A percentile compares a stretch with the other conserved stretches of the same genome.
phyloP scores from a whole-genome alignment of 1,140 invertebrate genomes.

The Atopsyche davidsoni region DNA sequence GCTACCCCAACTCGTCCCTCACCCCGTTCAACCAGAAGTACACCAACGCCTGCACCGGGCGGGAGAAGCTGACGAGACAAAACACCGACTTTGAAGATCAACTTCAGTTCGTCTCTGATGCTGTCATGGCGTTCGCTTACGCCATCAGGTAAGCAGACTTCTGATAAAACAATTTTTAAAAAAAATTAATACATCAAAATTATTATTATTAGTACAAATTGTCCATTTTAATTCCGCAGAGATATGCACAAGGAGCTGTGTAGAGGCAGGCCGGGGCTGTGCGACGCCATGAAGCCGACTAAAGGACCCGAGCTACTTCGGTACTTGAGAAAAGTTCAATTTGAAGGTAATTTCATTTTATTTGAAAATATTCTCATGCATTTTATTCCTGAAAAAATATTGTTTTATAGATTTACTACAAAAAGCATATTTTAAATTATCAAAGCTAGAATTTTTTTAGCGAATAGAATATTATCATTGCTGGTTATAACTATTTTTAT shows the following conservation, averaged over 20 bases:
- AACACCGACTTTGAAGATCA: conserved; percentile 84
- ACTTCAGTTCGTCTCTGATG: conserved; percentile 88
- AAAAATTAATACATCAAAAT: neutral
- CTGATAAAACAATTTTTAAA: neutral
- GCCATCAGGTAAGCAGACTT: conserved; percentile 64
- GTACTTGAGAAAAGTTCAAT: conserved; percentile 77
- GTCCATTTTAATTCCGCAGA: conserved; percentile 40
- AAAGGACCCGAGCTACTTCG: conserved; percentile 77
- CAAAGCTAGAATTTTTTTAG: too few relatives aligned
- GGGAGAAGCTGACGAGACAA: conserved; percentile 62
- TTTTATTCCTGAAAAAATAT: too few relatives aligned
- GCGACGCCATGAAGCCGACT: conserved; percentile 80
- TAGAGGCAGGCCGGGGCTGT: conserved; percentile 64
- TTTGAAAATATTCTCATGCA: too few relatives aligned
- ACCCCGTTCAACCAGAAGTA: conserved; percentile 80
- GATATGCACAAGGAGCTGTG: conserved; percentile 82
- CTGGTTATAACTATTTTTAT: too few relatives aligned
- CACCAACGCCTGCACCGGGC: conserved; percentile 59
- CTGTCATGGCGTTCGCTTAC: conserved; percentile 85
- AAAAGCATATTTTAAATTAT: too few relatives aligned
- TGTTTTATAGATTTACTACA: too few relatives aligned
- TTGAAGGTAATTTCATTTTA: conserved; percentile 66
- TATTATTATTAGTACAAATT: neutral
- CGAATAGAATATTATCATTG: too few relatives aligned
- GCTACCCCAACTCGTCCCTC: conserved; percentile 66